Evolutionary conservation across 2,113 vertebrate genomes (phyloP).

Genomic region (Scomber colias): DNA sequence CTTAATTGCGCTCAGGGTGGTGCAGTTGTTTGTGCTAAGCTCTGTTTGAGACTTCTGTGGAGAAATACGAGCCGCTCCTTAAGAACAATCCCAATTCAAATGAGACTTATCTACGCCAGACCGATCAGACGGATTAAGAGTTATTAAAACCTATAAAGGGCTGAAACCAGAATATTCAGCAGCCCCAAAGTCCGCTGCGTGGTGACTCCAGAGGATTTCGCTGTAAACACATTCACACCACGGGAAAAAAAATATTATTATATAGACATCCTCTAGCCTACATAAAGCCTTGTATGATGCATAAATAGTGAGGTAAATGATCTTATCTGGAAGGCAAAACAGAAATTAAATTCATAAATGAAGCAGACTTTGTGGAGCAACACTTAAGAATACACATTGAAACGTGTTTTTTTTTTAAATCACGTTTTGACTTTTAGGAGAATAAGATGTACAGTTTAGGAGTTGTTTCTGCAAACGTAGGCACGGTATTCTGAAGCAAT

Average conservation of each 20-base stretch:
- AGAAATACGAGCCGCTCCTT: constrained; percentile 76
- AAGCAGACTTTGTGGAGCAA: neutral
- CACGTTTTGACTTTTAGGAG: neutral
- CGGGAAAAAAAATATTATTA: constrained; percentile 28
- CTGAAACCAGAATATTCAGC: constrained; percentile 73
- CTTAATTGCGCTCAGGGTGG: constrained; percentile 84
- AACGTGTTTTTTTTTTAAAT: neutral
- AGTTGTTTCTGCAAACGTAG: neutral
- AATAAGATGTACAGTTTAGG: neutral
- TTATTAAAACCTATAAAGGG: constrained; percentile 89
- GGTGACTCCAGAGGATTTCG: constrained; percentile 73
- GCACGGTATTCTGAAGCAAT: neutral
- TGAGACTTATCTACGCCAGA: constrained; percentile 91
- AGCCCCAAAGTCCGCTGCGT: constrained; percentile 58
- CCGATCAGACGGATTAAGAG: constrained; percentile 91
- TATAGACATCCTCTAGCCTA: constrained; percentile 62
- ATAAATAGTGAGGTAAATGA: neutral
- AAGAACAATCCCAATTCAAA: constrained; percentile 87
- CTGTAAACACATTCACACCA: constrained; percentile 62
- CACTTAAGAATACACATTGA: neutral
- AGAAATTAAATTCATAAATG: neutral
- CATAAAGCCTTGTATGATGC: constrained; percentile 4
- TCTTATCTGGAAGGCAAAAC: neutral
- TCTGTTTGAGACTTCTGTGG: constrained; percentile 75
- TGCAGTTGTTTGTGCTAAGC: constrained; percentile 77